Conservation (phyloP, 2,797 vertebrate species). For the Bovichtus diacanthus region DNA sequence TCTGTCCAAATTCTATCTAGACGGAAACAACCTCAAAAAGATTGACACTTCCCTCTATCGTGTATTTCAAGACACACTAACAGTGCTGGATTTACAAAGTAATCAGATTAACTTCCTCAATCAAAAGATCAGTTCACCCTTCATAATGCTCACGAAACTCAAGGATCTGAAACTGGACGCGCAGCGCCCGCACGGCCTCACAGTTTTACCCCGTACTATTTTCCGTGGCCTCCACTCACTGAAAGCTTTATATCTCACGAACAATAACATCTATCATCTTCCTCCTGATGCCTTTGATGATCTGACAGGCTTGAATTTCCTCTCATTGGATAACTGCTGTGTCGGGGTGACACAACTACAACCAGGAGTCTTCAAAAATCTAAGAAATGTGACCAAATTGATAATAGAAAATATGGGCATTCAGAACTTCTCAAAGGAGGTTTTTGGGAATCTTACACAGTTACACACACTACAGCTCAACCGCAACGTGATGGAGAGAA, state of each 20-base stretch:
- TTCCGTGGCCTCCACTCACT: constrained; percentile 82
- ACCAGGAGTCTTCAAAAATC: constrained; percentile 88
- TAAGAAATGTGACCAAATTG: constrained; percentile 79
- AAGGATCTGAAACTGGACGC: constrained; percentile 82
- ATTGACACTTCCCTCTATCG: constrained; percentile 71
- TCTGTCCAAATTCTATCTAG: constrained; percentile 86
- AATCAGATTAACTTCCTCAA: constrained; percentile 79
- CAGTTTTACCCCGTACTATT: constrained; percentile 75
- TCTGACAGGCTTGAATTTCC: constrained; percentile 78
- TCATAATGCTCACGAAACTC: constrained; percentile 83
- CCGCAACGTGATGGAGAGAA: constrained; percentile 84
- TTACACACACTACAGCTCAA: constrained; percentile 82
- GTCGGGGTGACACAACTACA: constrained; percentile 83
- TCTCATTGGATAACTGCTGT: constrained; percentile 83
- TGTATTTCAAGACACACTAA: constrained; percentile 77
- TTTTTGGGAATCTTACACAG: constrained; percentile 87
- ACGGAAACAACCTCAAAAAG: constrained; percentile 84
- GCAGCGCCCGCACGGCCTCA: constrained; percentile 83
- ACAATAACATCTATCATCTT: constrained; percentile 82
- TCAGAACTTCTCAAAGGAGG: constrained; percentile 81
- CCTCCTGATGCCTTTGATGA: constrained; percentile 84
- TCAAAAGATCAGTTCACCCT: constrained; percentile 76
- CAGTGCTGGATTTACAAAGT: constrained; percentile 82
- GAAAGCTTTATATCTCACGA: constrained; percentile 79
- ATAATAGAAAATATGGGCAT: constrained; percentile 88